A percentile compares a stretch with the other conserved stretches of the same genome.
Conservation (phyloP, 92 coral and sea anemone genomes). For the Palythoa heliodiscus region DNA sequence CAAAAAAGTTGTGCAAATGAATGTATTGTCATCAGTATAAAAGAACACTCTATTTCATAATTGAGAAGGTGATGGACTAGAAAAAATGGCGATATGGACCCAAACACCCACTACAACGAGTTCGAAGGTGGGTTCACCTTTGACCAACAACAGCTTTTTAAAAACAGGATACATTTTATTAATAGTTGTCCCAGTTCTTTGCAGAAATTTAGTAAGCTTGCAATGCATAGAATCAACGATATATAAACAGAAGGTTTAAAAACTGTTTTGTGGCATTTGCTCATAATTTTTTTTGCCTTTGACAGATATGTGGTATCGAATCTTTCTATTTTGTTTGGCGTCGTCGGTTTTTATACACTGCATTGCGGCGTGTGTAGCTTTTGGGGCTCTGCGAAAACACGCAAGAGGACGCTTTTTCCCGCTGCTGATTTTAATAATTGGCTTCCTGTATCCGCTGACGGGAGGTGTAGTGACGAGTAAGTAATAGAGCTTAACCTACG, state of each 20-base stretch:
- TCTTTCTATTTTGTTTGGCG: constrained; percentile 89
- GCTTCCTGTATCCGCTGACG: constrained; percentile 95
- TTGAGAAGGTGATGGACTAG: constrained; percentile 32
- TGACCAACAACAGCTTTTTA: neutral
- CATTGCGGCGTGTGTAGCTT: constrained; percentile 90
- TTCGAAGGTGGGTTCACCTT: constrained; percentile 40
- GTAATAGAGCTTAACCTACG: constrained; percentile 24
- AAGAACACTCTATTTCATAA: neutral
- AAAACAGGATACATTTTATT: neutral
- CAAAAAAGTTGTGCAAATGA: neutral
- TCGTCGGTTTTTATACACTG: constrained; percentile 96
- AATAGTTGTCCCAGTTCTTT: neutral
- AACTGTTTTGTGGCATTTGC: neutral
- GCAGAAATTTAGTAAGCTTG: neutral
- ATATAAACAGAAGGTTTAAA: neutral
- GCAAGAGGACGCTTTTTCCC: constrained; percentile 90
- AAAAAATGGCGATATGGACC: constrained; percentile 49
- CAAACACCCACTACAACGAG: constrained; percentile 6
- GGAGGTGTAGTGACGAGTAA: constrained; percentile 97
- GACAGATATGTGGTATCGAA: constrained; percentile 97
- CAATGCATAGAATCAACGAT: neutral
- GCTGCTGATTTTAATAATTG: constrained; percentile 76
- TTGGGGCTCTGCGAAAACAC: constrained; percentile 79
- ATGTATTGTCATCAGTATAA: neutral
- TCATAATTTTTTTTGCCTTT: neutral